Evolutionary conservation across 2,888 invertebrate genomes (phyloP).

Genomic region (Leptothorax acervorum): DNA sequence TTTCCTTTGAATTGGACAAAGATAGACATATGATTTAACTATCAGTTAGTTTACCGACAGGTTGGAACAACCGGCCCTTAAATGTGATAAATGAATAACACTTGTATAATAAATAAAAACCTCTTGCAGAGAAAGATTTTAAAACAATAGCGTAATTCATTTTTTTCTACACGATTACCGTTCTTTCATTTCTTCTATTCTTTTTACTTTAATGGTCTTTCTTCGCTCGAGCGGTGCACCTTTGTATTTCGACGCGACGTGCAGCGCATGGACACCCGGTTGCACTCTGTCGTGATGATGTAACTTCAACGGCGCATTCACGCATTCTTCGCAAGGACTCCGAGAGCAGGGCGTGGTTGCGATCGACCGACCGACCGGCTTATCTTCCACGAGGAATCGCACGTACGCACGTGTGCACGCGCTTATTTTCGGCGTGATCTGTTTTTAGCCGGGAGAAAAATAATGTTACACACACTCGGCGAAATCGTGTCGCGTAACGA

Average conservation of each 20-base stretch:
- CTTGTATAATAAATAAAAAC: neutral
- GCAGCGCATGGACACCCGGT: neutral
- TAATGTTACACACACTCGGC: slow-evolving; percentile 3
- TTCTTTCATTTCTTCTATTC: neutral
- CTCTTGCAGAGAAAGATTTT: neutral
- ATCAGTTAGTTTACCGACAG: too few relatives aligned
- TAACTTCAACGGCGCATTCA: slow-evolving; percentile 37
- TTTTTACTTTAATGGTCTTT: neutral
- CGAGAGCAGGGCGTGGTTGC: slow-evolving; percentile 54
- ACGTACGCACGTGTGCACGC: slow-evolving; percentile 7
- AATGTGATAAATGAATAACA: neutral
- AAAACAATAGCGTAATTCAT: neutral
- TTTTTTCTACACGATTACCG: neutral
- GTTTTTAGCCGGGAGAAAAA: slow-evolving; percentile 27
- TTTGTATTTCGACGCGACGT: slow-evolving; percentile 31
- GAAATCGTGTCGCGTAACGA: slow-evolving; percentile 25
- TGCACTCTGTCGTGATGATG: slow-evolving; percentile 42
- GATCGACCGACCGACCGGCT: slow-evolving; percentile 20
- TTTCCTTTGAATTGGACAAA: too few relatives aligned
- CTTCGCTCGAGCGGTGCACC: neutral
- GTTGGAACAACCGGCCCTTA: neutral
- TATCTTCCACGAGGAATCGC: slow-evolving; percentile 46
- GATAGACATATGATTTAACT: too few relatives aligned
- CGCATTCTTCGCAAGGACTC: slow-evolving; percentile 76
- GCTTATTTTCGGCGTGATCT: slow-evolving; percentile 40